Evolutionary conservation across 2,888 invertebrate species (phyloP), one percentile per base, ranked within the genome.

Genomic region (Phasia obesa): DNA sequence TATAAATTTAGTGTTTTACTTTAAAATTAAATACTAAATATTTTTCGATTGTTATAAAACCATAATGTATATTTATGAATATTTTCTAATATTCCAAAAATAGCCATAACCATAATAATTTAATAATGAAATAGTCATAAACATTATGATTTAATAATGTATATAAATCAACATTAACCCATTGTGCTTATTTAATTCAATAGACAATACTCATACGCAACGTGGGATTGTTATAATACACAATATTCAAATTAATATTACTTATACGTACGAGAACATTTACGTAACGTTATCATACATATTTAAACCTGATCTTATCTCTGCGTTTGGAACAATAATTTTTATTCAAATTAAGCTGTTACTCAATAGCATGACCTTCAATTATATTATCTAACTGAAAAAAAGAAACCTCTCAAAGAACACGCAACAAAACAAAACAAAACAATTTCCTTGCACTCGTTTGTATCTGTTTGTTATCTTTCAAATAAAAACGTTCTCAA

Each of bases 191-290:
- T n/a, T n/a, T n/a, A n/a, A n/a, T n/a, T n/a, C n/a, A n/a, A n/a
- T n/a, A n/a, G n/a, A n/a, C n/a, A n/a, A n/a, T n/a, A n/a, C n/a
- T n/a, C 11, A 25, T n/a, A 38, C 23, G 15, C 13, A 25, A 2
- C 60, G 71, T 60, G 60, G 51, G 35, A 49, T 49, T 51, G 42
- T n/a, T n/a, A n/a, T n/a, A n/a, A n/a, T n/a, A n/a, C n/a, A n/a
- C n/a, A n/a, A 53, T 53, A 27, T 51, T 19, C 19, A 19, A 57
- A 47, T 47, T 19, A 55, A 35, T 55, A 64, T 64, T 35, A 13
- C 31, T 31, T 5, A 57, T 65, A 47, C 47, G 47, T 15, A 4
- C 9, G 25, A 2, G 1, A 9, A 15, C 35, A 35, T 2, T 9
- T 6, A 42, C 19, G 7, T 17, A 27, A 38, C 13, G 13, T 38